Base-by-base conservation (phyloP, 2,888 invertebrate genomes). In the Phorcus lineatus region DNA sequence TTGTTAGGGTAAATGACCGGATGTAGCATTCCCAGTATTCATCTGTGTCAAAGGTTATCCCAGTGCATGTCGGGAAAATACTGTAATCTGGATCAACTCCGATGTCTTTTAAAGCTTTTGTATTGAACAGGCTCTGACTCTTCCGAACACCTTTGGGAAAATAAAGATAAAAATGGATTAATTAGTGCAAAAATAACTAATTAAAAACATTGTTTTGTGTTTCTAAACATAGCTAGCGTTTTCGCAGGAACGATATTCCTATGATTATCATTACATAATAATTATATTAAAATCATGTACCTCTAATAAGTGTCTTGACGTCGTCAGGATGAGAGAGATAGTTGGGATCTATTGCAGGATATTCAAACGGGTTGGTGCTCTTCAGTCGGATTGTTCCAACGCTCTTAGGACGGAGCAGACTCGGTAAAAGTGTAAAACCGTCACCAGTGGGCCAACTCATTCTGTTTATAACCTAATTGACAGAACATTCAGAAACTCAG, bases 281-380 rank as follows among this genome's bases (percentile, higher is more conserved):
- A n/a, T n/a, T n/a, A n/a, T n/a, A n/a, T n/a, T n/a, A 36, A 36
- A 36, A 36, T 6, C 36, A 36, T 47, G 13, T 24, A 62, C 62
- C 62, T 62, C 28, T 62, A 16, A 62, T 62, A 28, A 62, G 24
- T 28, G 62, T 62, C 28, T 62, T 24, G 62, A 96, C 92, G 90
- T 97, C 97, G 55, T 94, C 93, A 0, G 92, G 89, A 16, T 94
- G 91, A 36, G 94, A 93, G 82, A 98, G 96, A 92, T 99, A 99
- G 89, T 97, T 97, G 0, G 98, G 97, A 93, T 98, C 95, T 92
- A 99, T 97, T 52, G 96, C 91, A 0, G 97, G 98, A 92, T 95
- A 95, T 80, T 96, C 95, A 36, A 95, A 94, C 0, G 97, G 96
- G 93, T 97, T 97, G 0, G 94, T 93, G 85, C 96, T 96, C 75